Evolutionary conservation across 2,888 invertebrate species (phyloP), one percentile per base, ranked within the genome.

Genomic region (Steromphala cineraria): DNA sequence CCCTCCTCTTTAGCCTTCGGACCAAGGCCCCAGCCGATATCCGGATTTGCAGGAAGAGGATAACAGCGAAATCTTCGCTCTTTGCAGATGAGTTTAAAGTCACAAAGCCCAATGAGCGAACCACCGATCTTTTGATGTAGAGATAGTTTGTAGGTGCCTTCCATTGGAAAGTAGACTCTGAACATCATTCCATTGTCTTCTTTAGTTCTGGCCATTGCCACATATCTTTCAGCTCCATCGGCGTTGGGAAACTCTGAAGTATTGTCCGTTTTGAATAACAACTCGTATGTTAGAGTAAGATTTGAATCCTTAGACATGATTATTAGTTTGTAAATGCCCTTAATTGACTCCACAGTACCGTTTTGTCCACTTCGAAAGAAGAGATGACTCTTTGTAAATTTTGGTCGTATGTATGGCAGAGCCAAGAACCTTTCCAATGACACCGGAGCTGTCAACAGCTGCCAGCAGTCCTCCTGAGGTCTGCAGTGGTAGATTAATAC

Each of bases 381-480:
- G 3, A 76, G 24, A 17, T 46, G 15, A 53, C n/a, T n/a, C 7
- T 76, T 53, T 31, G 31, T 31, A 24, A 80, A 82, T 53, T 77
- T 75, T 13, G 80, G 67, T 17, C 53, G 74, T 56, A 67, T 75
- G 55, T 75, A 82, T 24, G 83, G 83, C n/a, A 77, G 67, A 2
- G 52, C 53, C n/a, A 80, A 13, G 28, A 83, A 83, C 8, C 80
- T 75, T 31, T 75, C 46, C 53, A 74, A 55, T 5, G 80, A 80
- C 7, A 82, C 31, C 7, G 82, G 77, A 0, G 76, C 75, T 13
- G 56, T 31, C 13, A 85, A 17, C 13, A 87, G 75, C 67, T 87
- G 87, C 87, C 87, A 87, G 5, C 74, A 67, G 62, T 80, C 78
- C n/a, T 84, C 82, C n/a, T 85, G 84, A 1, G 87, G 85, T 24